Percentiles rank a stretch among this genome's conserved stretches.
Evolutionary conservation across 2,888 invertebrate genomes (phyloP).

Genomic region (Lycocerus yunnanus): DNA sequence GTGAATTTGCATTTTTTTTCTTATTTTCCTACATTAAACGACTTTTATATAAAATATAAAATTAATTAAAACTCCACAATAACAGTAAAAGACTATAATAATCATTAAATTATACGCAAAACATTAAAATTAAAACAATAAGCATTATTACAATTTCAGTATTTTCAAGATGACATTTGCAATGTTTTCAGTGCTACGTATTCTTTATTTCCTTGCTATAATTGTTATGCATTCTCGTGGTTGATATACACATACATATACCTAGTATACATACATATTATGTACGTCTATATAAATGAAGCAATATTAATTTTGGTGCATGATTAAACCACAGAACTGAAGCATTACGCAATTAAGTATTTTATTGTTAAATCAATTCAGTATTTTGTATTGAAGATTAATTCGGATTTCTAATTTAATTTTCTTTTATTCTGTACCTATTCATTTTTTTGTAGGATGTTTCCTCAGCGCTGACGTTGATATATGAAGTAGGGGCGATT

Average conservation of each 20-base stretch:
- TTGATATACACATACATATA: too few species aligned
- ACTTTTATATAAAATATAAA: too few species aligned
- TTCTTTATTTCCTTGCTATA: too few species aligned
- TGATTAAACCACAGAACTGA: neutral
- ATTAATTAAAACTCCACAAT: too few species aligned
- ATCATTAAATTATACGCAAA: neutral
- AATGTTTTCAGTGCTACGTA: too few species aligned
- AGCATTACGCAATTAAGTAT: neutral
- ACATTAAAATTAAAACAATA: neutral
- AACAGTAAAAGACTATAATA: neutral
- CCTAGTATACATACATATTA: too few species aligned
- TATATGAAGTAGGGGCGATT: constrained; percentile 25
- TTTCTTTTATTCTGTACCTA: constrained; percentile 30
- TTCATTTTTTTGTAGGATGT: constrained; percentile 24
- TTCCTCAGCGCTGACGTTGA: constrained; percentile 25
- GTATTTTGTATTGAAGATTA: constrained; percentile 14
- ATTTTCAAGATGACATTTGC: neutral
- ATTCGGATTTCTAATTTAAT: constrained; percentile 30
- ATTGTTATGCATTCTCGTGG: too few species aligned
- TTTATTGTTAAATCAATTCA: neutral
- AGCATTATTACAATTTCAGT: neutral
- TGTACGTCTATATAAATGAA: too few species aligned
- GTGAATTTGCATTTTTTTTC: too few species aligned
- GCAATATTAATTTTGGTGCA: neutral
- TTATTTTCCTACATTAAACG: too few species aligned